Evolutionary conservation across 2,888 invertebrate species (phyloP), one percentile per base, ranked within the genome.

Genomic region (Phyllotreta cruciferae): DNA sequence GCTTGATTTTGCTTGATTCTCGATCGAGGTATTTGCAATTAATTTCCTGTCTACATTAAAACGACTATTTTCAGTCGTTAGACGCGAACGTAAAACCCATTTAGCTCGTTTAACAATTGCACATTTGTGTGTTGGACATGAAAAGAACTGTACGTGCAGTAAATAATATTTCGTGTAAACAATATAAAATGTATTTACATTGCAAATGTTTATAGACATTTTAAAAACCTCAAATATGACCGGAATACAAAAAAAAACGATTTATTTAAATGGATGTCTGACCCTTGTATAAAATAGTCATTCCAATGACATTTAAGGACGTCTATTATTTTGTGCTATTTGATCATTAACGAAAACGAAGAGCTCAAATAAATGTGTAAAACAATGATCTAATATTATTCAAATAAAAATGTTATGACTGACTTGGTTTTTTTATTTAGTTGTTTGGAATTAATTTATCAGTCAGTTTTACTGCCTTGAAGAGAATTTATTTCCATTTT

Each of bases 161-260:
- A 49, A 49, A 49, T 49, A 49, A 49, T 49, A 49, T 49, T 49
- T 49, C 10, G 49, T 49, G 49, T 49, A 49, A 49, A 49, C 49
- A 49, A 49, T 49, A 35, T 49, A 49, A 49, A 49, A 49, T 49
- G 35, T 49, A 35, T 49, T 49, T 49, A 49, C 49, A 49, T 49
- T 47, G 47, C 47, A 47, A 47, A 47, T 47, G 6, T 14, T 47
- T 44, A 44, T 47, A 47, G 47, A 14, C 47, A 47, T 47, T 47
- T 49, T 49, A 35, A 35, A 49, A 49, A 14, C 47, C 11, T 47
- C 6, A 47, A 35, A 49, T 49, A 11, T 49, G 49, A 35, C 49
- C 34, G n/a, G 34, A 34, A 49, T 49, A 35, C 35, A 3, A 49
- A 49, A 49, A 36, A 7, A 7, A 49, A 35, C 24, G 24, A 24